Evolutionary conservation across 2,797 vertebrate genomes (phyloP).

Genomic region (Atherinosoma microstoma): DNA sequence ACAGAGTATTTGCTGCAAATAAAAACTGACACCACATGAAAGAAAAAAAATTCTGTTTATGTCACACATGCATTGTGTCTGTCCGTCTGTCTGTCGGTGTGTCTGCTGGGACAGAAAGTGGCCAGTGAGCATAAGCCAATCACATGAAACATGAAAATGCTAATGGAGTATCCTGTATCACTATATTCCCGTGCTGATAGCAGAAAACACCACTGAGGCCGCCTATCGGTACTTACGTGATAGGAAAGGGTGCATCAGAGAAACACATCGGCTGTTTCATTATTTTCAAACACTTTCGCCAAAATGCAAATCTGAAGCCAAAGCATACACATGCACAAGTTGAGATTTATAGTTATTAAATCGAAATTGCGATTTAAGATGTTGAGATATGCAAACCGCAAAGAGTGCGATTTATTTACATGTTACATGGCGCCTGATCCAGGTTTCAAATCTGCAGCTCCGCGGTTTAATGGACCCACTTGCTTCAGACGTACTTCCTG

Average conservation of each 20-base stretch:
- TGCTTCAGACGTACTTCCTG: no score
- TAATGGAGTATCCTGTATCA: constrained; percentile 33
- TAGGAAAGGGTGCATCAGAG: neutral
- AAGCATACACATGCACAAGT: neutral
- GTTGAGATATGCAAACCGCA: no score
- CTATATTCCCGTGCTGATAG: constrained; percentile 41
- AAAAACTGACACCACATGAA: constrained; percentile 19
- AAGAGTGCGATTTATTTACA: no score
- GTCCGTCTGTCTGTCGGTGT: constrained; percentile 8
- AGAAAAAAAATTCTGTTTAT: constrained; percentile 5
- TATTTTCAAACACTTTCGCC: neutral
- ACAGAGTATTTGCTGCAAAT: constrained; percentile 10
- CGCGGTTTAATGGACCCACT: no score
- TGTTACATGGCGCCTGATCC: no score
- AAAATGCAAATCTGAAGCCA: neutral
- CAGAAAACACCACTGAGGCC: constrained; percentile 6
- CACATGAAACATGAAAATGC: constrained; percentile 44
- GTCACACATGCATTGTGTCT: constrained; percentile 7
- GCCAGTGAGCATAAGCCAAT: constrained; percentile 29
- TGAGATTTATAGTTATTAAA: no score
- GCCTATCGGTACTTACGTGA: neutral
- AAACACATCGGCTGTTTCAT: neutral
- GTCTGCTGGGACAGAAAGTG: constrained; percentile 31
- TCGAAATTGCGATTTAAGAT: no score
- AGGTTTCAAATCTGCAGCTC: no score